Conservation (phyloP, 1,140 invertebrate species). For the Copidosoma floridanum region DNA sequence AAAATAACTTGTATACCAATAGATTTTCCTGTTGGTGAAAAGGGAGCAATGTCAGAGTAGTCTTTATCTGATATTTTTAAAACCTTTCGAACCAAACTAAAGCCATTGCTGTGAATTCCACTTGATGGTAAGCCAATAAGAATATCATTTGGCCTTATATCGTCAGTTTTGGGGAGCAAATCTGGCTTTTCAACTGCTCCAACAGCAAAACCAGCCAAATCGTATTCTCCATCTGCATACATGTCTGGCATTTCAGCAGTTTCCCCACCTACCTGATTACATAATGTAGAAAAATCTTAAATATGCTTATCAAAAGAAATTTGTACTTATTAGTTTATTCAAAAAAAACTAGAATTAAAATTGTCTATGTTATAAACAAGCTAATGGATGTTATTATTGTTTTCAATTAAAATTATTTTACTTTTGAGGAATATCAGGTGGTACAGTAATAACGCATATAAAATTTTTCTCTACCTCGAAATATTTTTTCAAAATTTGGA, state of each 20-base stretch:
- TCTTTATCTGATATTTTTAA: conserved; percentile 67
- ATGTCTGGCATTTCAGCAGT: conserved; percentile 96
- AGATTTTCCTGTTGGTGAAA: conserved; percentile 64
- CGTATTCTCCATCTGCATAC: conserved; percentile 84
- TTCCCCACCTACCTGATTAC: conserved; percentile 74
- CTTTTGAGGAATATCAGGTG: too few species aligned
- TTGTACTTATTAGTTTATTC: too few species aligned
- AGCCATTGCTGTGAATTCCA: conserved; percentile 95
- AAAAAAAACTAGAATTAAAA: too few species aligned
- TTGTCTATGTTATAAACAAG: too few species aligned
- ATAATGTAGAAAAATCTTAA: conserved; percentile 3
- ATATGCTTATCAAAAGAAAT: not conserved
- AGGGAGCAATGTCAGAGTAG: conserved; percentile 74
- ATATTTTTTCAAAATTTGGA: too few species aligned
- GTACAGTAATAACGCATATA: too few species aligned
- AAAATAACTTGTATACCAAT: conserved; percentile 53
- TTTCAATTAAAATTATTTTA: too few species aligned
- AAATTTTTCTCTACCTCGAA: too few species aligned
- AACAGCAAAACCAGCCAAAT: conserved; percentile 93
- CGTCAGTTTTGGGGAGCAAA: conserved; percentile 71
- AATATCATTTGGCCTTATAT: conserved; percentile 76
- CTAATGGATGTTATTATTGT: too few species aligned
- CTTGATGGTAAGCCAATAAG: conserved; percentile 86
- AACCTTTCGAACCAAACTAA: conserved; percentile 87
- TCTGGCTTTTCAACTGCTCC: conserved; percentile 80